These are phyloP conservation scores for Radopholus similis DNA, from an alignment of 1,140 invertebrate genomes.

Conservation along the genomic window DNA sequence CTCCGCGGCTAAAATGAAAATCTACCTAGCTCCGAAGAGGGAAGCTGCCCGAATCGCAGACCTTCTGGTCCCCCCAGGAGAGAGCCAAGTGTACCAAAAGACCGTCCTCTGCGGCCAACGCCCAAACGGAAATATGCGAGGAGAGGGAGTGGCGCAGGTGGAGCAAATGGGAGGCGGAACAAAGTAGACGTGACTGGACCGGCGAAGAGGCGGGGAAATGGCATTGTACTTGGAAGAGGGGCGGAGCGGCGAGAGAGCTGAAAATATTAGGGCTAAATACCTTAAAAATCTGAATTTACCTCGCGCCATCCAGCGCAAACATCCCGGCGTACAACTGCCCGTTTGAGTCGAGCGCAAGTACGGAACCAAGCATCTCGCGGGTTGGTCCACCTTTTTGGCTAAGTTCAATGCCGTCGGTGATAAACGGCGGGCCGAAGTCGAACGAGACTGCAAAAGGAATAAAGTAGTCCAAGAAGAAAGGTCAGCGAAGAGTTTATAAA, in stretches of 20 bases:
- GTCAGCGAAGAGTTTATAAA: too few relatives aligned
- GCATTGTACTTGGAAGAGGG: background rate
- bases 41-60: background rate
- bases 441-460: slow-evolving; percentile 13
- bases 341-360: slow-evolving; percentile 8
- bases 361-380: background rate
- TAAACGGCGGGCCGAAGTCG: slow-evolving; percentile 4
- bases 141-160: slow-evolving; percentile 2
- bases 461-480: too few relatives aligned
- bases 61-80: background rate
- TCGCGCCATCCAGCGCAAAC: background rate
- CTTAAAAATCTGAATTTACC: background rate
- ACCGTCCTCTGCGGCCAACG: slow-evolving; percentile 6
- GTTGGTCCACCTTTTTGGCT: background rate
- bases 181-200: background rate
- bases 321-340: background rate
- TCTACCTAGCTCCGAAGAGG: background rate
- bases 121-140: background rate
- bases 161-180: slow-evolving; percentile 14
- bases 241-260: background rate
- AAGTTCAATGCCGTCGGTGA: background rate
- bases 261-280: background rate
- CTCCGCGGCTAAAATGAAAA: too few relatives aligned
- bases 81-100: slow-evolving; percentile 2
- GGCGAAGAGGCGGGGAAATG: background rate